Evolutionary conservation across 2,113 vertebrate genomes (phyloP).

Genomic region (Oriolus oriolus): DNA sequence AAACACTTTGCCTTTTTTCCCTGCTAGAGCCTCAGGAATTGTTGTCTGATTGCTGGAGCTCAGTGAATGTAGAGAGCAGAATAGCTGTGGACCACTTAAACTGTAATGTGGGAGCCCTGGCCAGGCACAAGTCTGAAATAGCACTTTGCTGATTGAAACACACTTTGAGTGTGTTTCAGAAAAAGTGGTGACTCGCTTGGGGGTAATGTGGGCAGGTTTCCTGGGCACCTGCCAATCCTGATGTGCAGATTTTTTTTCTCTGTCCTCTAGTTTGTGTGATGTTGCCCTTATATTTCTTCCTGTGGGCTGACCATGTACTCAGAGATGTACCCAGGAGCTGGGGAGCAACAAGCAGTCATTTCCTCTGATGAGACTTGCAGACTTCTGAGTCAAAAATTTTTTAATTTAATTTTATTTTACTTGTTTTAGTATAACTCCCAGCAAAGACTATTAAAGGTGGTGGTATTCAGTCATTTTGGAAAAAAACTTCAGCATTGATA

Average conservation of each 20-base stretch:
- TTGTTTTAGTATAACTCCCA: background rate
- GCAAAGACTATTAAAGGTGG: background rate
- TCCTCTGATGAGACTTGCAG: background rate
- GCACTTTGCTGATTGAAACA: background rate
- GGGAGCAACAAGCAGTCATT: background rate
- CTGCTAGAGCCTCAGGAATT: background rate
- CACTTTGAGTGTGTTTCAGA: too few relatives aligned
- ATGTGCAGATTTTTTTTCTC: background rate
- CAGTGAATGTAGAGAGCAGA: background rate
- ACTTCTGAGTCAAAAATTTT: background rate
- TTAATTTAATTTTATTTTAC: background rate
- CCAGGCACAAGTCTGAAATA: background rate
- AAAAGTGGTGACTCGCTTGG: fast-evolving
- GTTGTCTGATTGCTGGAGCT: background rate
- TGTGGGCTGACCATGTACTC: background rate
- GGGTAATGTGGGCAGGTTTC: background rate
- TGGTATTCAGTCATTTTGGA: background rate
- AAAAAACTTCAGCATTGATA: background rate
- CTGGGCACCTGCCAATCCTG: background rate
- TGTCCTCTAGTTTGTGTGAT: background rate
- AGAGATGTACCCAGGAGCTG: background rate
- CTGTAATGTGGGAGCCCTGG: background rate
- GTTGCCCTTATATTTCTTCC: background rate
- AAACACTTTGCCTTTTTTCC: background rate
- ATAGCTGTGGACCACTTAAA: background rate